Percentiles rank a stretch among this genome's conserved stretches.
These are phyloP conservation scores for Thera obeliscata DNA, from an alignment of 2,888 invertebrate genomes.

Conservation along the genomic window DNA sequence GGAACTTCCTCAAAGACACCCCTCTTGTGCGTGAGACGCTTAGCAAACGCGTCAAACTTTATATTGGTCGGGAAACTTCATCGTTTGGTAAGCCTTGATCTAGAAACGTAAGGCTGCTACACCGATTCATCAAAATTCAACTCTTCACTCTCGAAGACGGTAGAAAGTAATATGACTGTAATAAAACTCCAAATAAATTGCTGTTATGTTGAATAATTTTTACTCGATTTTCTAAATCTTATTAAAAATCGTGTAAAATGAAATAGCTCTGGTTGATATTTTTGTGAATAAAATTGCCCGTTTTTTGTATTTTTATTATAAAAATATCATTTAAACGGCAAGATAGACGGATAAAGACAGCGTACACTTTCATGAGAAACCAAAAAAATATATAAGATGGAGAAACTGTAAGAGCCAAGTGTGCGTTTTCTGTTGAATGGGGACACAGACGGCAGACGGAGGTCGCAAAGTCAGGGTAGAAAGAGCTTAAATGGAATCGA, in stretches of 20 bases:
- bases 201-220: conserved; percentile 40
- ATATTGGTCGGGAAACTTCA: conserved; percentile 80
- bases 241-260: conserved; percentile 58
- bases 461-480: conserved; percentile 41
- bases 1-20: conserved; percentile 80
- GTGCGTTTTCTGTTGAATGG: conserved; percentile 65
- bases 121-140: conserved; percentile 35
- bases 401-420: conserved; percentile 65
- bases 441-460: conserved; percentile 63
- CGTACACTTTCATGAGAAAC: conserved; percentile 74
- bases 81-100: conserved; percentile 61
- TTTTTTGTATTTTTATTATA: conserved; percentile 67
- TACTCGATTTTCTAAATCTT: conserved; percentile 55
- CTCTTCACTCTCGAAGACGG: conserved; percentile 24
- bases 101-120: conserved; percentile 39
- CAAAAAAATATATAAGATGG: conserved; percentile 68
- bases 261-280: conserved; percentile 60
- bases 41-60: conserved; percentile 76
- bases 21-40: conserved; percentile 78
- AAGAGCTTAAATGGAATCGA: conserved; percentile 57
- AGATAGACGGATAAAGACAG: conserved; percentile 74
- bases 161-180: conserved; percentile 31
- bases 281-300: conserved; percentile 68
- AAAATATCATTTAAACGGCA: conserved; percentile 72
- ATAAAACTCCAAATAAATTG: conserved; percentile 43